These are phyloP conservation scores for Trochalopteron elliotii DNA, from an alignment of 2,113 vertebrate species.

Conservation along the genomic window DNA sequence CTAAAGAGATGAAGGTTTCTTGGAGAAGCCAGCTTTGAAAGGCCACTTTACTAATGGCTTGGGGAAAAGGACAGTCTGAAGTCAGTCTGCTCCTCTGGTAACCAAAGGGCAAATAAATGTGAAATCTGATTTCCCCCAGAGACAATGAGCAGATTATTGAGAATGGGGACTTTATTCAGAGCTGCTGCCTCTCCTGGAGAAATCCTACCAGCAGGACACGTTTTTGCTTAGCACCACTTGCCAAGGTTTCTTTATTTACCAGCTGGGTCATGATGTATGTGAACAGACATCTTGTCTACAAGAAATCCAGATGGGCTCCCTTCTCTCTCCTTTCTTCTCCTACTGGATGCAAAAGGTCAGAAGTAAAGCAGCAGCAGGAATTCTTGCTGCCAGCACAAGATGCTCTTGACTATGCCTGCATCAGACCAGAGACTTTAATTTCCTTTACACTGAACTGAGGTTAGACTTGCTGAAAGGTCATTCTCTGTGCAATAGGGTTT, in stretches of 20 bases:
- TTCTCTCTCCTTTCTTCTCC: neutral
- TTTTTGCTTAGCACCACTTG: neutral
- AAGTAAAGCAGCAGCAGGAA: conserved; percentile 30
- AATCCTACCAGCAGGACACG: neutral
- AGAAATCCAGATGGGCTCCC: neutral
- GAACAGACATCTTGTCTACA: neutral
- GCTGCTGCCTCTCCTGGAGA: neutral
- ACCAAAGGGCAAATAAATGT: neutral
- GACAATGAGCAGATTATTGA: neutral
- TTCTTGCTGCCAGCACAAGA: conserved; percentile 50
- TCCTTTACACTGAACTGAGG: conserved; percentile 42
- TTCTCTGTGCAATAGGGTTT: conserved; percentile 27
- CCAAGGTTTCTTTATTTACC: neutral
- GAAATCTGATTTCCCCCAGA: neutral
- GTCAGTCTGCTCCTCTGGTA: neutral
- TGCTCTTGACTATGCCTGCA: conserved; percentile 30
- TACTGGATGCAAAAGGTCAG: conserved; percentile 39
- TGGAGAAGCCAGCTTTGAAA: neutral
- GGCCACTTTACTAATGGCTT: neutral
- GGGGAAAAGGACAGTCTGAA: neutral
- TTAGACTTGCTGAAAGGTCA: conserved; percentile 57
- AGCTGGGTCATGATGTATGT: neutral
- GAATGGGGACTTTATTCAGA: neutral
- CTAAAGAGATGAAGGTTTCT: neutral
- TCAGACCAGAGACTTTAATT: conserved; percentile 53